Evolutionary conservation across 2,113 vertebrate genomes (phyloP).

Genomic region (Lagopus leucura): DNA sequence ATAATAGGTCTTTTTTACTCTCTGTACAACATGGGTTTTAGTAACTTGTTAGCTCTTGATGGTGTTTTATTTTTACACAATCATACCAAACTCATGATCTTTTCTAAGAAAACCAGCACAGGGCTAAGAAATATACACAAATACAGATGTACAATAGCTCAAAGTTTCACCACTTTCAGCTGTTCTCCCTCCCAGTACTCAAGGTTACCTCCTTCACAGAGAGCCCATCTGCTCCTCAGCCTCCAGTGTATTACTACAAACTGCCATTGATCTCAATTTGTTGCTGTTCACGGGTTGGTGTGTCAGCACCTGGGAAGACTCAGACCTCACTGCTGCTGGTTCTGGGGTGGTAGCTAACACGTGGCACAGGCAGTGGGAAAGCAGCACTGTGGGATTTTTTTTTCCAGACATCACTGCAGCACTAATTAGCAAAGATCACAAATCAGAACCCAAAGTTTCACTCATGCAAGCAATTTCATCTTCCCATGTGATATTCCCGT

Average conservation of each 20-base stretch:
- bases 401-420: background rate
- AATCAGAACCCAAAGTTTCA: slow-evolving; percentile 4
- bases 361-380: background rate
- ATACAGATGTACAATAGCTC: background rate
- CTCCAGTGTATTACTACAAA: background rate
- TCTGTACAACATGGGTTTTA: background rate
- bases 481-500: background rate
- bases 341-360: background rate
- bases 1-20: background rate
- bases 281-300: background rate
- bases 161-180: background rate
- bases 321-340: background rate
- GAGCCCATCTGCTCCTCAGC: background rate
- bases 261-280: background rate
- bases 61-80: background rate
- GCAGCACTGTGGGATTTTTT: background rate
- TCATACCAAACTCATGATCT: background rate
- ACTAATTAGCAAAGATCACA: background rate
- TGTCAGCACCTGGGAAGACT: background rate
- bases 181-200: background rate
- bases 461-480: background rate
- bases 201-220: background rate
- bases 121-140: background rate
- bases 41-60: background rate
- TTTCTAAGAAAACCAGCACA: background rate